Evolutionary conservation across 2,888 invertebrate species (phyloP).

Genomic region (Steromphala cineraria): DNA sequence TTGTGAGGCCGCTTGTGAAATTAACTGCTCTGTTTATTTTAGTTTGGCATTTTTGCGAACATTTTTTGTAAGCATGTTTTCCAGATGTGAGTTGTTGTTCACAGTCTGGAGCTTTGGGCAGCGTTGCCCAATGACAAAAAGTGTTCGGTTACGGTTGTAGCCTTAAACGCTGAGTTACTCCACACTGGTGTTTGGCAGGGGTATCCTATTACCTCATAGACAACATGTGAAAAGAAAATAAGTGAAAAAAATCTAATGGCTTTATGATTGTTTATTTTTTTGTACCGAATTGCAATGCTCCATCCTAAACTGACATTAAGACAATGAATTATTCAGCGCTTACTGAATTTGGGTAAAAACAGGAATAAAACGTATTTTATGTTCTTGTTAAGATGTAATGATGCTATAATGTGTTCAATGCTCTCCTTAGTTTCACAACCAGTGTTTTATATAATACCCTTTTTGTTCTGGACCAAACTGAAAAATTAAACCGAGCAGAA

Average conservation of each 20-base stretch:
- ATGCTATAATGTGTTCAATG: no score
- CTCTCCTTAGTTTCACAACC: no score
- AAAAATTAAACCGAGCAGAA: no score
- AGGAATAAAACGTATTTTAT: no score
- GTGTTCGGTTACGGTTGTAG: background rate
- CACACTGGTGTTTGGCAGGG: background rate
- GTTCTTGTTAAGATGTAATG: no score
- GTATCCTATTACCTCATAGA: background rate
- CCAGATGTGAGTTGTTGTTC: constrained; percentile 15
- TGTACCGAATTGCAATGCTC: background rate
- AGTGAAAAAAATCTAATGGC: background rate
- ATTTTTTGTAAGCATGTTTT: background rate
- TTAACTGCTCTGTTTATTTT: constrained; percentile 17
- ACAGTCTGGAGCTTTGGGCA: background rate
- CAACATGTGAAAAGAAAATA: background rate
- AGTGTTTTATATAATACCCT: no score
- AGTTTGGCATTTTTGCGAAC: background rate
- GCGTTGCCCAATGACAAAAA: background rate
- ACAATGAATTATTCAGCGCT: background rate
- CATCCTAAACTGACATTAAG: background rate
- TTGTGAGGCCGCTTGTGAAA: background rate
- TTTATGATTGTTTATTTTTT: background rate
- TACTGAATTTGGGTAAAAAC: no score
- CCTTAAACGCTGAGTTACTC: background rate
- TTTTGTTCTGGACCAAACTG: no score